Percentiles rank a stretch among this genome's conserved stretches.
Evolutionary conservation across 2,113 vertebrate species (phyloP).

Genomic region (Physeter macrocephalus): DNA sequence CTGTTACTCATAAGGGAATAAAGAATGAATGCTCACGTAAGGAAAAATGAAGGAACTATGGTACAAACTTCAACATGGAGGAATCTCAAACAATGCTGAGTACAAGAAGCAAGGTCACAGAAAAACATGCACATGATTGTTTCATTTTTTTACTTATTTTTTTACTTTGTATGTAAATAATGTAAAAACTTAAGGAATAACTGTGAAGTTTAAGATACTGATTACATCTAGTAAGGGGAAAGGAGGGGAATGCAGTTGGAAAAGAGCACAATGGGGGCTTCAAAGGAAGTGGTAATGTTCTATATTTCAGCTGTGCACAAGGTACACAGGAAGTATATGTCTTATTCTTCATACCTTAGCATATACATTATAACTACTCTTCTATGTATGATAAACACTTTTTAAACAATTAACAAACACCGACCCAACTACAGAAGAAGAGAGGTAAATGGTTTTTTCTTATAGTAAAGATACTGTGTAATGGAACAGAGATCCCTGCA

Average conservation of each 20-base stretch:
- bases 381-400: background rate
- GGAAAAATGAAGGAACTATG: background rate
- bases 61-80: background rate
- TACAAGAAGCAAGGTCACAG: background rate
- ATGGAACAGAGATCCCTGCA: background rate
- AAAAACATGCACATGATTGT: background rate
- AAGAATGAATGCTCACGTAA: background rate
- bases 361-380: background rate
- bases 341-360: background rate
- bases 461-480: background rate
- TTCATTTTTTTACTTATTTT: background rate
- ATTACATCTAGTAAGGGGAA: background rate
- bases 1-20: background rate
- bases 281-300: background rate
- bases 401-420: slow-evolving; percentile 7
- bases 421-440: background rate
- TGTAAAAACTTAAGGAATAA: background rate
- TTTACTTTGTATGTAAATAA: background rate
- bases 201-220: background rate
- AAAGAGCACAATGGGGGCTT: background rate
- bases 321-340: background rate
- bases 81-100: background rate
- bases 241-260: background rate
- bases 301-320: background rate
- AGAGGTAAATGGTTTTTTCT: background rate